Evolutionary conservation across 2,113 vertebrate species (phyloP).

Genomic region (Carettochelys insculpta): DNA sequence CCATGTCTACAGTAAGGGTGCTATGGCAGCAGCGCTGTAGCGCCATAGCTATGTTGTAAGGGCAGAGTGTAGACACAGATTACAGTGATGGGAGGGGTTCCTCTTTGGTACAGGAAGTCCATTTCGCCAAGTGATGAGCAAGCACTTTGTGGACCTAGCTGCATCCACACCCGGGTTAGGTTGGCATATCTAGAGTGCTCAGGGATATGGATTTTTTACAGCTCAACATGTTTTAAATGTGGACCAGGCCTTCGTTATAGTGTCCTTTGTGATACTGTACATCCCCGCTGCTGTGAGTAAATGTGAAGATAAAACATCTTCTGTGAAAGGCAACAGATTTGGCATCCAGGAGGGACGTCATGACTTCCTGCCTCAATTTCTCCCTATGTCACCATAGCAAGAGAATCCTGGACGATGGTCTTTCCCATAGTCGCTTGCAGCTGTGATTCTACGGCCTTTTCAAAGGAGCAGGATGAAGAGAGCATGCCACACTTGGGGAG

Average conservation of each 20-base stretch:
- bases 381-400: neutral
- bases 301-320: neutral
- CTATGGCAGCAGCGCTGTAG: neutral
- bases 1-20: neutral
- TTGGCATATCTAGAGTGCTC: neutral
- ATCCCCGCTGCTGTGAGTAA: neutral
- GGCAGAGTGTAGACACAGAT: neutral
- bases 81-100: neutral
- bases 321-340: neutral
- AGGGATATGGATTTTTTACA: neutral
- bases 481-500: neutral
- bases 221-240: neutral
- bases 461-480: neutral
- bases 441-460: neutral
- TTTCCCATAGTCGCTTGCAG: neutral
- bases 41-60: accelerated
- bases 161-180: neutral
- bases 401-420: neutral
- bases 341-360: neutral
- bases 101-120: neutral
- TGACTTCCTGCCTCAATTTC: neutral
- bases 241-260: neutral
- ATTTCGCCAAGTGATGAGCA: neutral
- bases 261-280: neutral
- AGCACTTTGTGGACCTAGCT: neutral